Evolutionary conservation across 2,797 vertebrate genomes (phyloP).

Genomic region (Diglossa cyanea): DNA sequence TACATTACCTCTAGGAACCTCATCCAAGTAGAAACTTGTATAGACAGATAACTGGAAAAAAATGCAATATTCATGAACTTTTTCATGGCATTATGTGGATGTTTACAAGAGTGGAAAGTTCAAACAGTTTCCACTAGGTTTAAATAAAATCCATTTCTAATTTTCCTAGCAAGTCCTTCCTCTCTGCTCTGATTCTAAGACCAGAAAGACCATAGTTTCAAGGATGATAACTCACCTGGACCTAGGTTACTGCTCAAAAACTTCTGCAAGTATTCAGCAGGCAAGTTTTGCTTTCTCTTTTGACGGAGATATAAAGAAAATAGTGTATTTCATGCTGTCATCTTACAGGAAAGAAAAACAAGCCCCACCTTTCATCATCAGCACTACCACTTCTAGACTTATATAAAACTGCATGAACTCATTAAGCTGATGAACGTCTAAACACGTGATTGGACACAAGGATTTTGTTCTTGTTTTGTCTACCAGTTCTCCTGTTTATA

Average conservation of each 20-base stretch:
- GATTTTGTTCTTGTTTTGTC: conserved; percentile 75
- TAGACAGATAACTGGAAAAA: conserved; percentile 84
- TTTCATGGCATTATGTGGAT: conserved; percentile 85
- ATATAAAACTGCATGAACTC: conserved; percentile 72
- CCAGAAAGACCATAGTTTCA: conserved; percentile 40
- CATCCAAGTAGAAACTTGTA: conserved; percentile 80
- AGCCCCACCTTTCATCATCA: conserved; percentile 50
- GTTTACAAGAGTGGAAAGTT: conserved; percentile 83
- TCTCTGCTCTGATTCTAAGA: conserved; percentile 41
- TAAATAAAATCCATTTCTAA: conserved; percentile 75
- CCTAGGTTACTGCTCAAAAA: conserved; percentile 52
- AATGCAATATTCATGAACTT: conserved; percentile 83
- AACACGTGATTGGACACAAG: conserved; percentile 68
- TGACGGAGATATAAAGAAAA: conserved; percentile 68
- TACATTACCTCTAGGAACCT: conserved; percentile 80
- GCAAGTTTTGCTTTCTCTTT: conserved; percentile 64
- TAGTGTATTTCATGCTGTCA: conserved; percentile 64
- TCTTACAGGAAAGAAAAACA: conserved; percentile 63
- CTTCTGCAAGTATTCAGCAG: conserved; percentile 57
- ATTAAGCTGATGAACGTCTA: conserved; percentile 73
- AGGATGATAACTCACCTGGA: conserved; percentile 35
- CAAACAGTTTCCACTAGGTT: conserved; percentile 71
- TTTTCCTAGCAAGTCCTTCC: conserved; percentile 61
- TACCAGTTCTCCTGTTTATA: conserved; percentile 73
- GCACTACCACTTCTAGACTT: conserved; percentile 70